A percentile compares a stretch with the other conserved stretches of the same genome.
These are phyloP conservation scores for Hippasteria phrygiana DNA, from an alignment of 53 echinoderm and acorn worm genomes.

Conservation along the genomic window DNA sequence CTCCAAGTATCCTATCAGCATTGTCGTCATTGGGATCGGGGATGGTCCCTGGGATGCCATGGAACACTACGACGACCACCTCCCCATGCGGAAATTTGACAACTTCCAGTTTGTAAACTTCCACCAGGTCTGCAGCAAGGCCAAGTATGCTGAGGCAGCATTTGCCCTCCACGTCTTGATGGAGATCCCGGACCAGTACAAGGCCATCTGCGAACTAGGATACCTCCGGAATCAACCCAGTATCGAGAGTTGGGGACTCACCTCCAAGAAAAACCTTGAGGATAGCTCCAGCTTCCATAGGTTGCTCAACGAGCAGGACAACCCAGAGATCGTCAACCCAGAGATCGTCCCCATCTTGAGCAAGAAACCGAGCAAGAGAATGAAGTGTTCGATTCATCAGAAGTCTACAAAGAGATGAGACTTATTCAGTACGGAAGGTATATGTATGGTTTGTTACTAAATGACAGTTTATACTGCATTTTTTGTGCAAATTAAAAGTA, in stretches of 20 bases:
- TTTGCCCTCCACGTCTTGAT: slow-evolving; percentile 92
- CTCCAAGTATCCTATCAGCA: slow-evolving; percentile 88
- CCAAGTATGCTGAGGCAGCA: slow-evolving; percentile 89
- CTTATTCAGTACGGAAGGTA: too few relatives aligned
- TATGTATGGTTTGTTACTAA: background rate
- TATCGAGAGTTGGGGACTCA: background rate
- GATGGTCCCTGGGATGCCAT: slow-evolving; percentile 93
- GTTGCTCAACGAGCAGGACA: slow-evolving; percentile 5
- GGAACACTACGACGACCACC: slow-evolving; percentile 91
- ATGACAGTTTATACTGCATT: background rate
- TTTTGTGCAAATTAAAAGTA: background rate
- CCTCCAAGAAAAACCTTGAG: background rate
- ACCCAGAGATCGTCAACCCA: background rate
- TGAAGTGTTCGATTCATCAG: slow-evolving; percentile 8
- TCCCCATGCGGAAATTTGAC: slow-evolving; percentile 85
- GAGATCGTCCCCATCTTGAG: slow-evolving; percentile 43
- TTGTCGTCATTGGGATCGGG: slow-evolving; percentile 92
- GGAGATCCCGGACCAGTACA: slow-evolving; percentile 97
- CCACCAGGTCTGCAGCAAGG: slow-evolving; percentile 88
- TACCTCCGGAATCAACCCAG: slow-evolving; percentile 58
- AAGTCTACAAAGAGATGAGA: slow-evolving; percentile 40
- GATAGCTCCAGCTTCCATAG: background rate
- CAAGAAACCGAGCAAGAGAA: slow-evolving; percentile 41
- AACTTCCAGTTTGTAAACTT: slow-evolving; percentile 99
- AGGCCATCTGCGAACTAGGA: slow-evolving; percentile 84